Evolutionary conservation across 1,140 invertebrate species (phyloP).

Genomic region (Trichonephila clavipes): DNA sequence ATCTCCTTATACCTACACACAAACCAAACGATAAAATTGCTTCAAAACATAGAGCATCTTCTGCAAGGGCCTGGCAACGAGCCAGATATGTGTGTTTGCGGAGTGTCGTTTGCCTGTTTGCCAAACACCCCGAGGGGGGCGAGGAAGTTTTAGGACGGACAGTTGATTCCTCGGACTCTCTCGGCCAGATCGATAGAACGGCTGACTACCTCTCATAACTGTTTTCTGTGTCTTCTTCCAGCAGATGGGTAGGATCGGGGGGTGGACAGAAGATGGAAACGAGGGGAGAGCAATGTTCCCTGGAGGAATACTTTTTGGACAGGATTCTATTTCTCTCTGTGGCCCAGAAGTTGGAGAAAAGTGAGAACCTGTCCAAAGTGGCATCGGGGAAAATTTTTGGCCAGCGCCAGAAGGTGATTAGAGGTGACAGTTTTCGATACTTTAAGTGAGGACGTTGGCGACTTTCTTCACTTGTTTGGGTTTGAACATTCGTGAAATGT

Average conservation of each 20-base stretch:
- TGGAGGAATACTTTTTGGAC: constrained; percentile 1
- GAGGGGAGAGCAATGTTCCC: neutral
- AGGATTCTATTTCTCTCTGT: constrained; percentile 17
- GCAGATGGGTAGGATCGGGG: neutral
- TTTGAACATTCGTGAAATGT: neutral
- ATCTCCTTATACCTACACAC: neutral
- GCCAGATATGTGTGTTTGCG: constrained; percentile 45
- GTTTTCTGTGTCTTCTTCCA: constrained; percentile 59
- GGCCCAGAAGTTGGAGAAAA: neutral
- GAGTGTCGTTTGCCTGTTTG: constrained; percentile 46
- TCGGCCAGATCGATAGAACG: constrained; percentile 10
- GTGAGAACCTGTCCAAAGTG: constrained; percentile 33
- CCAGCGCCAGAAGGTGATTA: constrained; percentile 27
- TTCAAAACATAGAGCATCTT: constrained; percentile 24
- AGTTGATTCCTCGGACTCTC: constrained; percentile 37
- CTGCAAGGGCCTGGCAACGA: neutral
- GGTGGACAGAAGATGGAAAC: neutral
- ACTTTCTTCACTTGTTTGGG: neutral
- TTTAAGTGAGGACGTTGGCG: constrained; percentile 2
- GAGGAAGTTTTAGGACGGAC: constrained; percentile 20
- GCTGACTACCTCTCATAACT: constrained; percentile 50
- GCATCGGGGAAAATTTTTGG: constrained; percentile 16
- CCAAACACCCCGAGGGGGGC: constrained; percentile 49
- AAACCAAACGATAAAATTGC: constrained; percentile 24
- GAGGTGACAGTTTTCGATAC: constrained; percentile 18